These are phyloP conservation scores for Phoenoteleia sp. DNA, from an alignment of 2,888 invertebrate species.

Conservation along the genomic window DNA sequence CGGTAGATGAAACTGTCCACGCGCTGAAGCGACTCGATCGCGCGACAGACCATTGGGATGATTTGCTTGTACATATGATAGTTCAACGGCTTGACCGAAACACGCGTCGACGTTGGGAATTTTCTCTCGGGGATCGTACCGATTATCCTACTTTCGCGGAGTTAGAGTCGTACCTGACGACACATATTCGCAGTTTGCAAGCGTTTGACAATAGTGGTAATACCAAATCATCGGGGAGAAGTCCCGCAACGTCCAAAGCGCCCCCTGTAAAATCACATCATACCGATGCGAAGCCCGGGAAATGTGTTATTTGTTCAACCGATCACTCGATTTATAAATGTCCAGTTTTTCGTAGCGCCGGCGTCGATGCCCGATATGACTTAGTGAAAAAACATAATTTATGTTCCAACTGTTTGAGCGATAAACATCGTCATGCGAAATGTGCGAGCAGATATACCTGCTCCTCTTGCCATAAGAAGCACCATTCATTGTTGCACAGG, in stretches of 20 bases:
- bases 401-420: neutral
- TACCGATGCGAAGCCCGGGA: no score
- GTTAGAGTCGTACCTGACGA: neutral
- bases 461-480: neutral
- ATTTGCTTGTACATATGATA: neutral
- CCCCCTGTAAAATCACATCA: no score
- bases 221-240: no score
- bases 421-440: neutral
- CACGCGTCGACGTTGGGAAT: constrained; percentile 1
- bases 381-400: constrained; percentile 2
- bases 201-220: no score
- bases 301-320: no score
- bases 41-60: neutral
- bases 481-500: constrained; percentile 12
- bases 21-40: neutral
- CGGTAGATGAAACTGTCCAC: neutral
- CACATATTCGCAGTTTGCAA: constrained; percentile 7
- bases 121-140: neutral
- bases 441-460: neutral
- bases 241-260: no score
- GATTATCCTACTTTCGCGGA: neutral
- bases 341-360: neutral
- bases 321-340: constrained; percentile 1
- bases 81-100: neutral
- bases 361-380: neutral